Evolutionary conservation across 2,797 vertebrate genomes (phyloP).

Genomic region (Phoebastria nigripes): DNA sequence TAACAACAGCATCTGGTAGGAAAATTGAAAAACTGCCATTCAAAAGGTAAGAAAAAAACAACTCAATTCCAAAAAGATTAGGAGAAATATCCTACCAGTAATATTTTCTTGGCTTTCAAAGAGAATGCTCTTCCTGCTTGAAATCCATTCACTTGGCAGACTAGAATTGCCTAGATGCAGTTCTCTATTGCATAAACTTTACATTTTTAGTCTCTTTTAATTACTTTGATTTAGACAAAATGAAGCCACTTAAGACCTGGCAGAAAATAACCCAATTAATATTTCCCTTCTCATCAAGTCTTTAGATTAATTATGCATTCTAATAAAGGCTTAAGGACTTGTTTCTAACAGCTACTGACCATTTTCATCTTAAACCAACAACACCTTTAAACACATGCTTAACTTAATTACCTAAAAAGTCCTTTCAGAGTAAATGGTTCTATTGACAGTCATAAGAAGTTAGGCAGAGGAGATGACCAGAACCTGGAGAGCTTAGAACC

Average conservation of each 20-base stretch:
- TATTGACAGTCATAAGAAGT: neutral
- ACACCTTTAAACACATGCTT: neutral
- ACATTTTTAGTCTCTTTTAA: constrained; percentile 56
- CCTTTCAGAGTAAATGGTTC: neutral
- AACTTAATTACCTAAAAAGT: neutral
- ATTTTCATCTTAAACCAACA: constrained; percentile 30
- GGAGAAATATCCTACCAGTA: neutral
- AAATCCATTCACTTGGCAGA: neutral
- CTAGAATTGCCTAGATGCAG: neutral
- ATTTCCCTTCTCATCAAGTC: constrained; percentile 38
- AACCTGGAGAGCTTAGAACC: neutral
- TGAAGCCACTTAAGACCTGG: constrained; percentile 42
- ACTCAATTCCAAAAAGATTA: neutral
- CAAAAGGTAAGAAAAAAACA: neutral
- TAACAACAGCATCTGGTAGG: neutral
- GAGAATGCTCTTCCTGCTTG: neutral
- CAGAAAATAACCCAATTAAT: constrained; percentile 57
- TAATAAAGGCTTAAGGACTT: constrained; percentile 39
- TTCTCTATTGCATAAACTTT: constrained; percentile 21
- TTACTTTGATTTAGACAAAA: constrained; percentile 62
- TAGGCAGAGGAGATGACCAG: neutral
- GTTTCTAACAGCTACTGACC: constrained; percentile 47
- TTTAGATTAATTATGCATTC: constrained; percentile 53
- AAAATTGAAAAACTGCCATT: neutral
- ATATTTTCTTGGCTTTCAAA: neutral